phyloP scores from a whole-genome alignment of 2,888 invertebrate genomes.

The Ophion costatus region DNA sequence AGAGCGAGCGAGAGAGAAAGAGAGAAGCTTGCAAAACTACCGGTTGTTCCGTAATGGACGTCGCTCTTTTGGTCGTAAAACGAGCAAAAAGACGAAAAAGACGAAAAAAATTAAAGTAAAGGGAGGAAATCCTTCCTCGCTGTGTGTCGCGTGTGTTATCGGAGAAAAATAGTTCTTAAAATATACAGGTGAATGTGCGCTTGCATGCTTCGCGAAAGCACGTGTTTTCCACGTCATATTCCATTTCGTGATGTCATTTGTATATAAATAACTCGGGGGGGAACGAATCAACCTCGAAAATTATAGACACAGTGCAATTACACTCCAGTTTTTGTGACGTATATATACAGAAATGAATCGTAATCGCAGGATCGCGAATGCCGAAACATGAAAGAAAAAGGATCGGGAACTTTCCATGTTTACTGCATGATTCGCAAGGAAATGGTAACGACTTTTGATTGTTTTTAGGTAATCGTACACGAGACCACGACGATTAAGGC shows the following conservation, averaged over 20 bases:
- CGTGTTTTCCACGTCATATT: slow-evolving; percentile 13
- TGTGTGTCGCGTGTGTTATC: slow-evolving; percentile 41
- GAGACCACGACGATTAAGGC: too few relatives aligned
- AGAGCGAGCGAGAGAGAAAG: neutral
- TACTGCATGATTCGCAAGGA: too few relatives aligned
- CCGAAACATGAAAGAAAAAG: too few relatives aligned
- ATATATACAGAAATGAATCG: too few relatives aligned
- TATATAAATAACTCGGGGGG: too few relatives aligned
- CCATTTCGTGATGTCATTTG: slow-evolving; percentile 9
- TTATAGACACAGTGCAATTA: too few relatives aligned
- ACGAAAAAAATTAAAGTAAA: neutral
- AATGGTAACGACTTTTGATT: too few relatives aligned
- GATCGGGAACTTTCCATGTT: too few relatives aligned
- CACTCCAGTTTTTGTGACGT: too few relatives aligned
- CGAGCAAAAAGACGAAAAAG: slow-evolving; percentile 33
- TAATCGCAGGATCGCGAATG: too few relatives aligned
- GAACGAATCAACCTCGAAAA: too few relatives aligned
- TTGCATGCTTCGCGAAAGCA: neutral
- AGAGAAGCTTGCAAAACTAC: slow-evolving; percentile 35
- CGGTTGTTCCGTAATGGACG: slow-evolving; percentile 23
- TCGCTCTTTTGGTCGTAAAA: slow-evolving; percentile 37
- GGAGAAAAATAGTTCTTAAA: slow-evolving; percentile 22
- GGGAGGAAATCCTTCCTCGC: slow-evolving; percentile 9
- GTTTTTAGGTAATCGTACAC: too few relatives aligned
- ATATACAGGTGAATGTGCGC: neutral